Percentiles rank a stretch among this genome's conserved stretches.
Conservation (phyloP, 2,888 invertebrate species). For the Drosophila acutilabella region DNA sequence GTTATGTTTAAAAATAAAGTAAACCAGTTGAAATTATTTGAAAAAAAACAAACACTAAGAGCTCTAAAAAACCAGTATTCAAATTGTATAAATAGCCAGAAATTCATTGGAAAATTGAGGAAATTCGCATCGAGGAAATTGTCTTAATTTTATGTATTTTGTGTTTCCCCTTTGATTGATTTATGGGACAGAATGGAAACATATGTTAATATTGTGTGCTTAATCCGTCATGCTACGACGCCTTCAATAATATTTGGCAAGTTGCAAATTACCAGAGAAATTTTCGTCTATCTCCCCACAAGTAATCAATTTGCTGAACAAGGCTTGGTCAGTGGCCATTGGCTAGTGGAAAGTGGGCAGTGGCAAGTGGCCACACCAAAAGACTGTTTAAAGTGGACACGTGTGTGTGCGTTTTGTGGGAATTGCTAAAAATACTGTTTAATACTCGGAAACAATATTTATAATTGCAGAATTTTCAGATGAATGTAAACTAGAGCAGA, state of each 20-base stretch:
- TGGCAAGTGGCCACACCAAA: neutral
- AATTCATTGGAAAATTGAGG: neutral
- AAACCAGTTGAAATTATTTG: neutral
- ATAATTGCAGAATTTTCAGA: constrained; percentile 38
- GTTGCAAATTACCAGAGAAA: constrained; percentile 18
- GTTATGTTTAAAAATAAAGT: neutral
- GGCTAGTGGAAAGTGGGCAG: too few relatives aligned
- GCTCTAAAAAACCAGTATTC: too few relatives aligned
- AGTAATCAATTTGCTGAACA: constrained; percentile 27
- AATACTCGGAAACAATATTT: constrained; percentile 24
- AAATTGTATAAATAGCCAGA: too few relatives aligned
- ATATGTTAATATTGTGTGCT: constrained; percentile 15
- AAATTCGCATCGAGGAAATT: constrained; percentile 3
- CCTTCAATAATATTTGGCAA: constrained; percentile 24
- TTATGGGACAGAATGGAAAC: constrained; percentile 16
- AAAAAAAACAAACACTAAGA: too few relatives aligned
- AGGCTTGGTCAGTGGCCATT: constrained; percentile 1
- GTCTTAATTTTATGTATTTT: constrained; percentile 7
- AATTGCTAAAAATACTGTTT: constrained; percentile 32
- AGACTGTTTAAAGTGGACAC: constrained; percentile 5
- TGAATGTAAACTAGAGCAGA: constrained; percentile 10
- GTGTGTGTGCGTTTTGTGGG: constrained; percentile 16
- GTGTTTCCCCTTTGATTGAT: constrained; percentile 23
- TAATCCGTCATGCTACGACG: constrained; percentile 7
- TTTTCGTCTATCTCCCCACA: neutral